Percentiles rank a stretch among this genome's conserved stretches.
Evolutionary conservation across 1,140 invertebrate species (phyloP).

Genomic region (Sinella curviseta): DNA sequence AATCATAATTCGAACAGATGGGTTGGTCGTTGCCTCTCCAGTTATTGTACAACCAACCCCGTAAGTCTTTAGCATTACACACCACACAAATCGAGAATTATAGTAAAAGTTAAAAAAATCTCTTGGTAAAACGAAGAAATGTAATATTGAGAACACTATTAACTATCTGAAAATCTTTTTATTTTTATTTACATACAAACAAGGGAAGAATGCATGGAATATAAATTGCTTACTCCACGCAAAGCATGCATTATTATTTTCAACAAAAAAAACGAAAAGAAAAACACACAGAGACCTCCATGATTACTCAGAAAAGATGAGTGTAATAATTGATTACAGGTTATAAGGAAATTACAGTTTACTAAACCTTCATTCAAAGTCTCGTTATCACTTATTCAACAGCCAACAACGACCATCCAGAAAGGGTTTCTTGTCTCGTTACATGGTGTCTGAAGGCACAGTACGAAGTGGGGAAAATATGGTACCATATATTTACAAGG

Average conservation of each 20-base stretch:
- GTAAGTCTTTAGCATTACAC: too few species aligned
- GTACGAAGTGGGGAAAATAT: too few species aligned
- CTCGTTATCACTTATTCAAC: conserved; percentile 25
- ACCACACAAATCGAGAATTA: too few species aligned
- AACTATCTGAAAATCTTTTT: too few species aligned
- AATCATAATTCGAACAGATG: too few species aligned
- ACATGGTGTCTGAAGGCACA: background rate
- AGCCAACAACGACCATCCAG: background rate
- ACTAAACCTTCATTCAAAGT: conserved; percentile 9
- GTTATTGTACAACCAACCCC: too few species aligned
- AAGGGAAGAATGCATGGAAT: background rate
- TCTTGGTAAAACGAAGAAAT: too few species aligned
- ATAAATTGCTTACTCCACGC: background rate
- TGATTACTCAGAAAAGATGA: background rate
- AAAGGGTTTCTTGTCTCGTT: background rate
- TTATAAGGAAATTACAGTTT: conserved; percentile 14
- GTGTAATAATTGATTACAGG: conserved; percentile 27
- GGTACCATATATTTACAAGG: too few species aligned
- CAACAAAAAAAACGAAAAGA: background rate
- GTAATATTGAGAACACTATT: too few species aligned
- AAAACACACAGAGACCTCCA: background rate
- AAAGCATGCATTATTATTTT: background rate
- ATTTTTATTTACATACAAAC: background rate
- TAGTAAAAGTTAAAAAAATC: too few species aligned
- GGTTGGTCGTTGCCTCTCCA: too few species aligned